A percentile compares a stretch with the other conserved stretches of the same genome.
Conservation (phyloP, 2,888 invertebrate species). For the Anoplius nigerrimus region DNA sequence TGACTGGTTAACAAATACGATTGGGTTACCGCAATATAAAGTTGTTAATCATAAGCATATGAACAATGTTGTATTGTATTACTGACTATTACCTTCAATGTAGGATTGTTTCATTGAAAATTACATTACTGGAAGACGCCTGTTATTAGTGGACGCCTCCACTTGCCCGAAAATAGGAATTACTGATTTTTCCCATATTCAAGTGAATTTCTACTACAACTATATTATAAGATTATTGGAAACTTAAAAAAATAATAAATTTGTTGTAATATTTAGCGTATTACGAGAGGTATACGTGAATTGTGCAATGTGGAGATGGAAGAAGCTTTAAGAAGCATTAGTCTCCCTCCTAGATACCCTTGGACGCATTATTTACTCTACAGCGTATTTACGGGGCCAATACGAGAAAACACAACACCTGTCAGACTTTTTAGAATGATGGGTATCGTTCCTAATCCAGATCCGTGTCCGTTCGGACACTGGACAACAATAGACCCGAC, state of each 20-base stretch:
- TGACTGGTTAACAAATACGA: constrained; percentile 74
- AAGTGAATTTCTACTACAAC: too few species aligned
- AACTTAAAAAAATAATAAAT: background rate
- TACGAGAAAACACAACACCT: constrained; percentile 75
- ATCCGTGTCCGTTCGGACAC: constrained; percentile 75
- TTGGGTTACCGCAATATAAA: constrained; percentile 77
- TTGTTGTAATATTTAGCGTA: constrained; percentile 40
- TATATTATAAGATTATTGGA: too few species aligned
- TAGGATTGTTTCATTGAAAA: constrained; percentile 47
- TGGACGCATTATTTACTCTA: constrained; percentile 77
- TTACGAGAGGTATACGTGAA: constrained; percentile 71
- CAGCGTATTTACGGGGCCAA: constrained; percentile 76
- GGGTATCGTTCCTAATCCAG: constrained; percentile 75
- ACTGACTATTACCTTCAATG: background rate
- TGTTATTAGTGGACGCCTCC: constrained; percentile 42
- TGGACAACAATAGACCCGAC: constrained; percentile 74
- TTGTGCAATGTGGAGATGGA: constrained; percentile 75
- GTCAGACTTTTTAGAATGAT: constrained; percentile 77
- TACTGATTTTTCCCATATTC: constrained; percentile 41
- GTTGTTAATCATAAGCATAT: constrained; percentile 60
- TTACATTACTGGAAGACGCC: constrained; percentile 48
- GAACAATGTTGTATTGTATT: background rate
- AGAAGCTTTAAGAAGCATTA: constrained; percentile 73
- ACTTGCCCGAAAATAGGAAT: constrained; percentile 48
- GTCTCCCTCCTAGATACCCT: constrained; percentile 75